phyloP scores from a whole-genome alignment of 2,113 vertebrate species.

The Etheostoma spectabile region DNA sequence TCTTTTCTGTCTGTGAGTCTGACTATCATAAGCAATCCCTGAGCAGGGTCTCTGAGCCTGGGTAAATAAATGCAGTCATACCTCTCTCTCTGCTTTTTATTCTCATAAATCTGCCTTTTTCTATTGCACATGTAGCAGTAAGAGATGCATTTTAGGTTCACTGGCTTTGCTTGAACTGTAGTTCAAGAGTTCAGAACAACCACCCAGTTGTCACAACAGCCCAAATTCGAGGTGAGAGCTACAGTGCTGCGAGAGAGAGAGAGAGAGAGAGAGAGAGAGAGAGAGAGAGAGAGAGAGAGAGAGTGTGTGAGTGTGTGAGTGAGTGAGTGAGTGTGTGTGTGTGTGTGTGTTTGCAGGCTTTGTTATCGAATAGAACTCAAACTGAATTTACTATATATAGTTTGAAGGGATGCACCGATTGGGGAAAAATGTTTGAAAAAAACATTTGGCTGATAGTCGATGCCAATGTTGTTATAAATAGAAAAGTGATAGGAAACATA shows the following conservation, averaged over 20 bases:
- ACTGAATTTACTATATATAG: neutral
- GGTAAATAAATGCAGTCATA: conserved; percentile 71
- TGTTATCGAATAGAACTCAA: conserved; percentile 15
- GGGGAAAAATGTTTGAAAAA: no score
- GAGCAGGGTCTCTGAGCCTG: conserved; percentile 49
- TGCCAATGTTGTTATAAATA: no score
- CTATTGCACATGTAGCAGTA: conserved; percentile 31
- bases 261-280: no score
- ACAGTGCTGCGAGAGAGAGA: neutral
- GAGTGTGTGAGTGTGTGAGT: conserved; percentile 1
- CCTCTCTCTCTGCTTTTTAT: conserved; percentile 20
- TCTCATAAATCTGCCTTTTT: conserved; percentile 15
- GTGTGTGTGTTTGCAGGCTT: conserved; percentile 19
- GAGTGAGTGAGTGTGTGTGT: neutral
- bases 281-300: no score
- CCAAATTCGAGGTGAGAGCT: conserved; percentile 45
- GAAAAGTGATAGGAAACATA: no score
- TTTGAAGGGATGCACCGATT: no score
- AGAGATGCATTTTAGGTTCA: conserved; percentile 37
- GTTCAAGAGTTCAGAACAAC: conserved; percentile 54
- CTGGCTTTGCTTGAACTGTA: conserved; percentile 25
- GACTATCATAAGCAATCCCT: conserved; percentile 56
- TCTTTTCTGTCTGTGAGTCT: conserved; percentile 58
- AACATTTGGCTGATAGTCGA: no score
- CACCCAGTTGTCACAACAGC: conserved; percentile 46